Evolutionary conservation across 2,888 invertebrate species (phyloP).

Genomic region (Ophion ventricosus): DNA sequence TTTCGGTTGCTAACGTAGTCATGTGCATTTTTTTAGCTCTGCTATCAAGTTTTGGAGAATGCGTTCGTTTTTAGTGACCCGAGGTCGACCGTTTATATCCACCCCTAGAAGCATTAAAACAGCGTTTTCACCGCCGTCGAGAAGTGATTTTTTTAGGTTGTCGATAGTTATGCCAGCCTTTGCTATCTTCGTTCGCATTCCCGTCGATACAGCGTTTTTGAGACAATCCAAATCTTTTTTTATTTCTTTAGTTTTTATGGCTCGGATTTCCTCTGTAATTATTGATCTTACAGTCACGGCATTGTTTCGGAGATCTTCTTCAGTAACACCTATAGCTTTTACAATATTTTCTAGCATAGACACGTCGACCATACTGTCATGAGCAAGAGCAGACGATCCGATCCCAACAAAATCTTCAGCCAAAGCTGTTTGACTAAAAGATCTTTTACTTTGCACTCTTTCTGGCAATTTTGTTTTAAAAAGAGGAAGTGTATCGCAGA

Average conservation of each 20-base stretch:
- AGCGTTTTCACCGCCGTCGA: conserved; percentile 12
- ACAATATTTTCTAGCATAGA: conserved; percentile 36
- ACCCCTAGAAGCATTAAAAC: conserved; percentile 36
- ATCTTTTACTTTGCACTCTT: conserved; percentile 29
- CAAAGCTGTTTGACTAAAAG: conserved; percentile 21
- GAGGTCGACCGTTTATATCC: conserved; percentile 24
- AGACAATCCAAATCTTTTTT: conserved; percentile 2
- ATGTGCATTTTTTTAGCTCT: too few relatives aligned
- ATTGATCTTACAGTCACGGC: too few relatives aligned
- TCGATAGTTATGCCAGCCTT: conserved; percentile 35
- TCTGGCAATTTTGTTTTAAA: conserved; percentile 44
- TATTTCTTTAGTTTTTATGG: not conserved
- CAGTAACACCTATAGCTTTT: not conserved
- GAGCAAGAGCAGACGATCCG: conserved; percentile 27
- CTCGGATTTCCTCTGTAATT: conserved; percentile 2
- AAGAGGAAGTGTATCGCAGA: conserved; percentile 36
- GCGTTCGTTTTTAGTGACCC: conserved; percentile 39
- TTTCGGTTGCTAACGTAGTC: too few relatives aligned
- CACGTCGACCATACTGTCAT: conserved; percentile 28
- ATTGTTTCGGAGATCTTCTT: too few relatives aligned
- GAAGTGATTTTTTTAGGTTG: conserved; percentile 1
- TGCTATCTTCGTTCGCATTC: conserved; percentile 41
- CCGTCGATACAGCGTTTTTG: conserved; percentile 5
- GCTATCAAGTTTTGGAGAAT: conserved; percentile 8
- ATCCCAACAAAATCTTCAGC: conserved; percentile 29